Evolutionary conservation across 2,113 vertebrate genomes (phyloP), one percentile per base, ranked within the genome.

Genomic region (Scalopus aquaticus): DNA sequence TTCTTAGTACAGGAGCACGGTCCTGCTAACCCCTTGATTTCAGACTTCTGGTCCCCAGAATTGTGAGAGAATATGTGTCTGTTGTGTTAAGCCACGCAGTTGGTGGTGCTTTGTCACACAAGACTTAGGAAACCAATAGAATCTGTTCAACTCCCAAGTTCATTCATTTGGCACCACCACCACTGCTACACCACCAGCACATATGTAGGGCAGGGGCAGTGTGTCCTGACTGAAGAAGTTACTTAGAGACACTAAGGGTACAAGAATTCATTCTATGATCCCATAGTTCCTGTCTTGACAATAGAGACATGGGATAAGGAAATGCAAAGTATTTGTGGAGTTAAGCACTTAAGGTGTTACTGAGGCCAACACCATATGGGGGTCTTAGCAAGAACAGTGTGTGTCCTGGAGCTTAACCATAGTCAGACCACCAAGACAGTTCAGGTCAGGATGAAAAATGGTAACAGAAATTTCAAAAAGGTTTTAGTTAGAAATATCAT

Each of bases 401-500:
- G 7, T 62, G 8, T 11, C 44, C 56, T 90, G 54, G 24, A 0
- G 51, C 22, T 8, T 46, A 26, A n/a, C 49, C 13, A 39, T 26
- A 32, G 26, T 54, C 69, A 76, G 44, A 70, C 67, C 78, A 62
- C 46, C 16, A 60, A 49, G n/a, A 54, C 2, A 42, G 13, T 39
- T n/a, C 0, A 54, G 44, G 16, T 67, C 30, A 86, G 39, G 20
- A 24, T 62, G 19, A 87, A 89, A 90, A 80, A 60, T 0, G 69
- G 16, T 81, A 54, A 44, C 37, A 65, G 32, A 78, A 82, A 79
- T 60, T 78, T 81, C 28, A 58, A 42, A 26, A 58, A 49, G 30
- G 0, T 74, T 92, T 77, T 58, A 46, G 13, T 76, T 88, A 83
- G 81, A 94, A 93, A 81, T 54, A 30, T 70, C 42, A 84, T 80